phyloP scores from a whole-genome alignment of 1,140 invertebrate genomes.

The Reticulitermes speratus region DNA sequence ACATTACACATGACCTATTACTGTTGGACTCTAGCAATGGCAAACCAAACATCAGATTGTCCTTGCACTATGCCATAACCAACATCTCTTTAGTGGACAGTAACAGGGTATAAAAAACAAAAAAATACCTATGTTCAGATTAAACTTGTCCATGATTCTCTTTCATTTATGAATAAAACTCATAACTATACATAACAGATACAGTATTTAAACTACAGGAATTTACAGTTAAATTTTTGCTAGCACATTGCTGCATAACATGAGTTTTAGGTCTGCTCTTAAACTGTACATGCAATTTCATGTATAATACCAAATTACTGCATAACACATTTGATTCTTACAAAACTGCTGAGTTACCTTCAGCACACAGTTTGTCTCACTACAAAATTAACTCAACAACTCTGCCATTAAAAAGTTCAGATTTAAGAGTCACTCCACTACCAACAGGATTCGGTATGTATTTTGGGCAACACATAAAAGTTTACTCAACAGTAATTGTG shows the following conservation, averaged over 20 bases:
- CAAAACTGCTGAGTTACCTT: background rate
- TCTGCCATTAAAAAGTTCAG: background rate
- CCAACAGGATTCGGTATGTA: background rate
- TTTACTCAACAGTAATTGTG: conserved; percentile 23
- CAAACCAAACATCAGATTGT: background rate
- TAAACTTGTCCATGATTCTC: background rate
- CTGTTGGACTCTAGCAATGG: background rate
- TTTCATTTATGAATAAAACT: background rate
- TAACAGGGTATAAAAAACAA: background rate
- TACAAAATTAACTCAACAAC: background rate
- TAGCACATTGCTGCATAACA: background rate
- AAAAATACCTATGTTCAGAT: background rate
- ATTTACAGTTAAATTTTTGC: background rate
- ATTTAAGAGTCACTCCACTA: background rate
- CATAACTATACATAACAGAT: background rate
- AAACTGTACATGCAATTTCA: background rate
- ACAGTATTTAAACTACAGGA: background rate
- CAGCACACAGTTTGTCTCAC: background rate
- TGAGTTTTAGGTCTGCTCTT: background rate
- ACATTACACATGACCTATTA: background rate
- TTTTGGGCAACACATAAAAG: background rate
- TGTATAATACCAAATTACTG: background rate
- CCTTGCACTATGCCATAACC: background rate
- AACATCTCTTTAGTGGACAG: background rate
- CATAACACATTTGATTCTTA: background rate